Percentiles rank a stretch among this genome's conserved stretches.
phyloP scores from a whole-genome alignment of 1,140 invertebrate species.

The Ylistrum balloti region DNA sequence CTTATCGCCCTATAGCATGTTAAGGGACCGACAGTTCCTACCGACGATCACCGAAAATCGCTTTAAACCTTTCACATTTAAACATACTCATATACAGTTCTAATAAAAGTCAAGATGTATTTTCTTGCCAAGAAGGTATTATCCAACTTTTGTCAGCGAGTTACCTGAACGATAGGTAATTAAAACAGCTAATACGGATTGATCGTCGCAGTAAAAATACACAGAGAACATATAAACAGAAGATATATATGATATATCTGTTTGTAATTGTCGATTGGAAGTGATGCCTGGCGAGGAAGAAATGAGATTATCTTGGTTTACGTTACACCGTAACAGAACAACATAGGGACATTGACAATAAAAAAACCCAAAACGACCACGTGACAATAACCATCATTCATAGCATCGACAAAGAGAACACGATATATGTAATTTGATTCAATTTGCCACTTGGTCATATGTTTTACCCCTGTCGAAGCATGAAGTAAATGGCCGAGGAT shows the following conservation, averaged over 20 bases:
- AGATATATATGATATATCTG: slow-evolving; percentile 1
- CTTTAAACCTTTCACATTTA: not conserved
- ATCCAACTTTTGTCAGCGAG: slow-evolving; percentile 2
- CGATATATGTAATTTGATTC: slow-evolving; percentile 19
- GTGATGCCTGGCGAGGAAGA: not conserved
- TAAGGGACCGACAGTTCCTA: not conserved
- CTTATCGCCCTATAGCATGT: not conserved
- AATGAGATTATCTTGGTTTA: slow-evolving; percentile 13
- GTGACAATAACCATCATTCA: not conserved
- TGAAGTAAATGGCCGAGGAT: not conserved
- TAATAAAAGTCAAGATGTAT: not conserved
- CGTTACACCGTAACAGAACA: not conserved
- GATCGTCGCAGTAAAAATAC: not conserved
- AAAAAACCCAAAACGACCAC: not conserved
- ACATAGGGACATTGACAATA: not conserved
- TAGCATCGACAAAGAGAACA: not conserved
- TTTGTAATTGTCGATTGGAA: slow-evolving; percentile 22
- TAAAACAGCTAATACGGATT: not conserved
- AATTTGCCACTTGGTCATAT: slow-evolving; percentile 9
- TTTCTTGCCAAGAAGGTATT: slow-evolving; percentile 23
- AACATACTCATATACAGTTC: not conserved
- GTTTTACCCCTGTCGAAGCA: slow-evolving; percentile 4
- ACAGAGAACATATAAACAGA: not conserved
- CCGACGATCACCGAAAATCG: not conserved
- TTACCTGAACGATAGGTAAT: not conserved